phyloP scores from a whole-genome alignment of 2,888 invertebrate genomes.

The Thymelicus acteon region DNA sequence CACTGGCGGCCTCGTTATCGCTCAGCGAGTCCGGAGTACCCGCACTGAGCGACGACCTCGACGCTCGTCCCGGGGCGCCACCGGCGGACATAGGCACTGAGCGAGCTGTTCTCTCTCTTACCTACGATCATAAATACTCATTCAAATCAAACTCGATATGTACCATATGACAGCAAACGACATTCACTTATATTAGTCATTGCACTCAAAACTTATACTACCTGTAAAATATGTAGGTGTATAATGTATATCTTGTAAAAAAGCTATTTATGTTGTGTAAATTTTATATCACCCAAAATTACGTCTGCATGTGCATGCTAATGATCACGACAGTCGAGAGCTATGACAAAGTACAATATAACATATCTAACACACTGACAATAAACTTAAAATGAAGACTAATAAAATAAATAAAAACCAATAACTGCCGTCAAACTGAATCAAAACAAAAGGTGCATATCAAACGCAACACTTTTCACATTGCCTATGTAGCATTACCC shows the following conservation, averaged over 20 bases:
- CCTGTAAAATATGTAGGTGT: constrained; percentile 27
- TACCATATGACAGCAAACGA: constrained; percentile 15
- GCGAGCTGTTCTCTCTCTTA: constrained; percentile 95
- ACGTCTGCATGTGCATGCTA: constrained; percentile 60
- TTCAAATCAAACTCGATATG: constrained; percentile 32
- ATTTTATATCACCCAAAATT: constrained; percentile 15
- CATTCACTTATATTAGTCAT: constrained; percentile 15
- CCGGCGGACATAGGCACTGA: constrained; percentile 94
- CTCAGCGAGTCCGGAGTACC: constrained; percentile 95
- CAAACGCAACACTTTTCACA: constrained; percentile 67
- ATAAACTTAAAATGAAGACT: constrained; percentile 56
- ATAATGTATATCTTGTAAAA: constrained; percentile 28
- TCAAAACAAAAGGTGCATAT: constrained; percentile 57
- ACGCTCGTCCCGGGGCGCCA: constrained; percentile 85
- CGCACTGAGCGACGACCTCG: constrained; percentile 92
- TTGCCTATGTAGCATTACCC: constrained; percentile 86
- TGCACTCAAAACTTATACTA: constrained; percentile 21
- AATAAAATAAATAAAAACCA: constrained; percentile 51
- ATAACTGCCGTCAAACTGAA: constrained; percentile 58
- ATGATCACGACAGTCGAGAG: constrained; percentile 51
- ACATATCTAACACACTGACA: constrained; percentile 61
- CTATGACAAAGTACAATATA: constrained; percentile 50
- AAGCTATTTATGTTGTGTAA: constrained; percentile 16
- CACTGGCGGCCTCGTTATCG: constrained; percentile 92
- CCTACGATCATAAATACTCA: constrained; percentile 80